These are phyloP conservation scores for Luperina testacea DNA, from an alignment of 2,888 invertebrate species.

Conservation along the genomic window DNA sequence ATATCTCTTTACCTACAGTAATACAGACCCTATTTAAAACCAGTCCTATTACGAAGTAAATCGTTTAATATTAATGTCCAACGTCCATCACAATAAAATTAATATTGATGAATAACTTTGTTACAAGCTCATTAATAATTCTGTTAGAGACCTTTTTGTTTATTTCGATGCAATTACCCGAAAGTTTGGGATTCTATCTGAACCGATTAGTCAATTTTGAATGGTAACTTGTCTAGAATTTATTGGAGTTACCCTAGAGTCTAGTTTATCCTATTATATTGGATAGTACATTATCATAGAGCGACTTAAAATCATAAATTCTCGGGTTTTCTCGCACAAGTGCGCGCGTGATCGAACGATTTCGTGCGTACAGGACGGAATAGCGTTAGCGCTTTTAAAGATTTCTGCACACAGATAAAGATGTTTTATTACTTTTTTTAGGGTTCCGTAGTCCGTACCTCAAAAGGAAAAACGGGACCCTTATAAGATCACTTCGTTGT, in stretches of 20 bases:
- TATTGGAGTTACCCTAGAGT: background rate
- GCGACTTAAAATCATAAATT: background rate
- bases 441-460: no score
- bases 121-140: constrained; percentile 40
- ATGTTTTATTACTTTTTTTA: no score
- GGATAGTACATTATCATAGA: background rate
- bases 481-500: no score
- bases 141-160: constrained; percentile 35
- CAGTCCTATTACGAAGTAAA: background rate
- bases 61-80: constrained; percentile 28
- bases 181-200: constrained; percentile 21
- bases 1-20: background rate
- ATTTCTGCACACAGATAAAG: no score
- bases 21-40: constrained; percentile 1
- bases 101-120: constrained; percentile 44
- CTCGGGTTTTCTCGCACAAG: background rate
- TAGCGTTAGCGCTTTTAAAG: no score
- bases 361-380: background rate
- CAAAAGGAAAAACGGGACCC: no score
- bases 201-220: constrained; percentile 17
- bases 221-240: constrained; percentile 8
- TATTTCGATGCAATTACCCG: constrained; percentile 35
- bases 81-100: constrained; percentile 21
- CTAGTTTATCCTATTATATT: no score
- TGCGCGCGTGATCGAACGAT: background rate